A percentile compares a stretch with the other conserved stretches of the same genome.
These are phyloP conservation scores for Champsocephalus esox DNA, from an alignment of 2,797 vertebrate genomes.

Conservation along the genomic window DNA sequence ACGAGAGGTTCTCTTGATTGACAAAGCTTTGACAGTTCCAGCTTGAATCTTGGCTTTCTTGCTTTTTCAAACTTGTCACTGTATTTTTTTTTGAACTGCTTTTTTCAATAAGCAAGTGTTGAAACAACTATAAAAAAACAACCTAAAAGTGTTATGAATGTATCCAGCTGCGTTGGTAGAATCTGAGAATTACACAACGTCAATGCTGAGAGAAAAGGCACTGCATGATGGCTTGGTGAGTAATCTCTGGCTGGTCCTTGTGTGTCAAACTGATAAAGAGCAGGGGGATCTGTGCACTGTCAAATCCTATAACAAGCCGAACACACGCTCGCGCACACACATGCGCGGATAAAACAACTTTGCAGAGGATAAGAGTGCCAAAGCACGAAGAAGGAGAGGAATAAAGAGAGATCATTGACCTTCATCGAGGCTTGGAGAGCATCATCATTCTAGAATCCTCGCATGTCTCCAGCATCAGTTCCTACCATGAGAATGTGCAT, in stretches of 20 bases:
- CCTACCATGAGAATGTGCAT: constrained; percentile 51
- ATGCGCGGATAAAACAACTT: constrained; percentile 46
- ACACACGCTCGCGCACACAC: constrained; percentile 21
- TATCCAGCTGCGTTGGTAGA: constrained; percentile 36
- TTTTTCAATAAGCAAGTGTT: constrained; percentile 21
- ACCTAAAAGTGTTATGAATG: constrained; percentile 32
- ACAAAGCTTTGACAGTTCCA: constrained; percentile 24
- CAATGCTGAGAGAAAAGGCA: constrained; percentile 32
- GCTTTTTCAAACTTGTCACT: neutral
- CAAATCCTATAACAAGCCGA: constrained; percentile 68
- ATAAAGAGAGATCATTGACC: constrained; percentile 45
- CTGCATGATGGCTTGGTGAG: constrained; percentile 65
- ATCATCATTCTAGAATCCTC: constrained; percentile 40
- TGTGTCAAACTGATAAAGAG: constrained; percentile 76
- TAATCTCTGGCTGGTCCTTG: constrained; percentile 72
- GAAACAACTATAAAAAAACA: constrained; percentile 10
- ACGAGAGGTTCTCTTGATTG: constrained; percentile 42
- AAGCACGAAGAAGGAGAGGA: constrained; percentile 28
- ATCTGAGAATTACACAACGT: constrained; percentile 53
- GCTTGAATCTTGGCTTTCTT: constrained; percentile 13
- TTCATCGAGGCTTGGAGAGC: constrained; percentile 39
- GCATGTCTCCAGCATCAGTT: constrained; percentile 40
- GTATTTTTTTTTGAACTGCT: neutral
- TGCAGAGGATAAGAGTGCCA: constrained; percentile 23
- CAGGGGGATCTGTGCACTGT: constrained; percentile 78